These are phyloP conservation scores for Antigone vipio DNA, from an alignment of 2,113 vertebrate species.

Conservation along the genomic window DNA sequence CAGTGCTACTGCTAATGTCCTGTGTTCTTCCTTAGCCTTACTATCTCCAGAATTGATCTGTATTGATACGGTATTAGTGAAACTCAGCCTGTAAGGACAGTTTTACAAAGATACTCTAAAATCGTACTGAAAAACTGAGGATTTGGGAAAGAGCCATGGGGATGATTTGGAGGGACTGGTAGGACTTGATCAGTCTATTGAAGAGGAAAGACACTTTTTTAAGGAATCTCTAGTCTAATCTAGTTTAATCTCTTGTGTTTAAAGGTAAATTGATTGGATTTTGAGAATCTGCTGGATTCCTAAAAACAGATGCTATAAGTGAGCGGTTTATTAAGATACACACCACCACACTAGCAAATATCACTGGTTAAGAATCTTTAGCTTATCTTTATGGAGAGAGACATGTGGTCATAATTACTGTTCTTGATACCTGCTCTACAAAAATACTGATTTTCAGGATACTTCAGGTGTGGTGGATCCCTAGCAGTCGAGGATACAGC, in stretches of 20 bases:
- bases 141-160: accelerated
- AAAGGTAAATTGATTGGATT: background rate
- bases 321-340: background rate
- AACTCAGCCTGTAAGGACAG: accelerated
- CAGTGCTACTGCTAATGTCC: background rate
- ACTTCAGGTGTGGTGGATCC: accelerated
- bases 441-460: accelerated
- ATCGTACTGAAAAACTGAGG: background rate
- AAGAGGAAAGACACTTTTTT: background rate
- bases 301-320: background rate
- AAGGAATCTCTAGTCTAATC: background rate
- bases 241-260: no score
- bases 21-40: accelerated
- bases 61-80: accelerated
- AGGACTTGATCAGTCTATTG: background rate
- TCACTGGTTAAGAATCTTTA: background rate
- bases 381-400: accelerated
- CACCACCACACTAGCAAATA: accelerated
- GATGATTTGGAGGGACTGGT: background rate
- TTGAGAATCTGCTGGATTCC: background rate
- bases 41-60: background rate
- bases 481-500: accelerated
- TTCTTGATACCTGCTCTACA: background rate
- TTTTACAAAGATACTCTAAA: background rate
- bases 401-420: background rate